Base-by-base conservation (phyloP, 2,113 vertebrate species). In the Hippocampus guttulatus region DNA sequence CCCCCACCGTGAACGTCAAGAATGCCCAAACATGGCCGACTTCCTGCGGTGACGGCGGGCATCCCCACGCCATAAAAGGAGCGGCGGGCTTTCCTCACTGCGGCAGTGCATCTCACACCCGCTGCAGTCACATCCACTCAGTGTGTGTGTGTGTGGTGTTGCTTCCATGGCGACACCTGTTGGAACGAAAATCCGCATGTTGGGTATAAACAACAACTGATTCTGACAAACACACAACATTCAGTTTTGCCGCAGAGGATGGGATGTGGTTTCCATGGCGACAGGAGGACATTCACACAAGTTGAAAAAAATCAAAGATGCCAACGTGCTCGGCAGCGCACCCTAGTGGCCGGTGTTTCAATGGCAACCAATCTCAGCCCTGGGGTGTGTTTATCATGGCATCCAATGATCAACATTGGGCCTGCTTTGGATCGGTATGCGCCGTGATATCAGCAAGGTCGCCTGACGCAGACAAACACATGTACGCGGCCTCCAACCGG, bases 21-120 rank as follows among this genome's bases (percentile, higher is more conserved):
- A 93, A 92, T 91, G 95, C 92, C 95, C 95, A 94, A 92, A 95
- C 71, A 94, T 94, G 94, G 94, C 91, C 90, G 85, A 65, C 91
- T 88, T 88, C 89, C 89, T 94, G 94, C 84, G 78, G 91, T 95
- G 91, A 92, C 85, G 93, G 90, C 69, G 85, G 88, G 87, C 77
- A 81, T 85, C 87, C 90, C 94, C 94, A 75, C 69, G 85, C 94
- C 94, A 92, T 93, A 93, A 90, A 94, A 94, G 95, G 94, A 93
- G 90, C 83, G 92, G 91, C 82, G 84, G 83, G 84, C 73, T 84
- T 88, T 77, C 86, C 85, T 87, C 81, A 90, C 87, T 88, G 87
- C 84, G 82, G 86, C 87, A 85, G 14, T 5, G 33, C 51, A 4
- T 57, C 30, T 55, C 52, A 68, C 49, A 27, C 30, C 25, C 49